Percentiles rank a stretch among this genome's conserved stretches.
Conservation (phyloP, 1,140 invertebrate genomes). For the Sesamia nonagrioides region DNA sequence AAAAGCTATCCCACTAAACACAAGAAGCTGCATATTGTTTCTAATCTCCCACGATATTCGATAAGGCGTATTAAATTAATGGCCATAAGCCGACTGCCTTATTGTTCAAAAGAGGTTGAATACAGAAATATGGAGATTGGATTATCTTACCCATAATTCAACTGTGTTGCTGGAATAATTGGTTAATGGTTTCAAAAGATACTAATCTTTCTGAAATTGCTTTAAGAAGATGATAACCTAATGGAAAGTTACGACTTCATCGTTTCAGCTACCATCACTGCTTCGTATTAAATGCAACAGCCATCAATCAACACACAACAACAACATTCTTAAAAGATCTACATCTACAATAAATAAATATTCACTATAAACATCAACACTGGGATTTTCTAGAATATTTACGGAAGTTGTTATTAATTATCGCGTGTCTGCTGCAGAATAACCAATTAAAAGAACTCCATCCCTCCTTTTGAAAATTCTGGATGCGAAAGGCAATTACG, state of each 20-base stretch:
- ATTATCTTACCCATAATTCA: constrained; percentile 39
- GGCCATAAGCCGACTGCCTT: constrained; percentile 15
- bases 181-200: constrained; percentile 18
- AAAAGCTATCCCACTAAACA: constrained; percentile 5
- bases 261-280: not conserved
- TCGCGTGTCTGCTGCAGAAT: not conserved
- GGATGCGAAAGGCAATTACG: constrained; percentile 31
- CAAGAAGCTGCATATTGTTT: constrained; percentile 27
- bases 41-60: constrained; percentile 27
- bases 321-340: not conserved
- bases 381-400: not conserved
- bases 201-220: constrained; percentile 10
- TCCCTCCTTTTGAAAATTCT: constrained; percentile 5
- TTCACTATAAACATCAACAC: not conserved
- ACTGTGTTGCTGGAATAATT: constrained; percentile 14
- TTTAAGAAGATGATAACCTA: not conserved
- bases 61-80: constrained; percentile 38
- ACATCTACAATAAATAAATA: not conserved
- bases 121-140: constrained; percentile 29
- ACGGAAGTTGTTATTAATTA: not conserved
- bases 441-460: constrained; percentile 10
- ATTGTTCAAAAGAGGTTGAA: constrained; percentile 36
- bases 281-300: too few species aligned
- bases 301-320: not conserved
- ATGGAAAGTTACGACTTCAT: not conserved